Percentiles rank a stretch among this genome's conserved stretches.
Conservation (phyloP, 2,797 vertebrate species). For the Peromyscus eremicus region DNA sequence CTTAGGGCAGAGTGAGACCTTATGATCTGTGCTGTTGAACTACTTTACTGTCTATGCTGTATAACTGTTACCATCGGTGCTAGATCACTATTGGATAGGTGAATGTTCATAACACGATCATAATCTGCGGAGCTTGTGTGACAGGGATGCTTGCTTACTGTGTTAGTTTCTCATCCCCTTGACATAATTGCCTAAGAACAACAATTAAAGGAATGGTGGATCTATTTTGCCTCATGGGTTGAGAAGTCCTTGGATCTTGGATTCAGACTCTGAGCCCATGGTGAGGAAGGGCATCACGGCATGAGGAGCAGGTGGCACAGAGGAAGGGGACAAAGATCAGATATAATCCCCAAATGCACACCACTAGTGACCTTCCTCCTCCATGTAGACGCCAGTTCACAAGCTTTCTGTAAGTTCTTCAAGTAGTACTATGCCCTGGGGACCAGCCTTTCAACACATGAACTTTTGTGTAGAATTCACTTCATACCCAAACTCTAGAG, state of each 20-base stretch:
- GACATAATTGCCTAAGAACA: background rate
- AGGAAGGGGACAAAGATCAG: background rate
- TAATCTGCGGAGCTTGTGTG: background rate
- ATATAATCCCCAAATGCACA: background rate
- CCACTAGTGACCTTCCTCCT: background rate
- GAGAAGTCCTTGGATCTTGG: background rate
- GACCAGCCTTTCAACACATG: background rate
- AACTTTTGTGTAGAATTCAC: background rate
- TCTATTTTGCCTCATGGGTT: background rate
- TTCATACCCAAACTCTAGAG: background rate
- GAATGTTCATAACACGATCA: background rate
- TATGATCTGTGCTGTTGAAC: background rate
- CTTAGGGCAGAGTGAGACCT: background rate
- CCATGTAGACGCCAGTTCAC: background rate
- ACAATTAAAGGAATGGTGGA: background rate
- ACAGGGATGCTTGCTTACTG: background rate
- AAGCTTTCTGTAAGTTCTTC: background rate
- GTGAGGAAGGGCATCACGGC: background rate
- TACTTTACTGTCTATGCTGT: background rate
- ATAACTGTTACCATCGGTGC: too few relatives aligned
- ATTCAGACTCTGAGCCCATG: background rate
- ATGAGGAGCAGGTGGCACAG: background rate
- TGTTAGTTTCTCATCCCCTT: background rate
- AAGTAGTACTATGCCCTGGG: background rate
- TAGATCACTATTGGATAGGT: background rate